phyloP scores from a whole-genome alignment of 2,888 invertebrate genomes.

The Mesorhabditis sp. region DNA sequence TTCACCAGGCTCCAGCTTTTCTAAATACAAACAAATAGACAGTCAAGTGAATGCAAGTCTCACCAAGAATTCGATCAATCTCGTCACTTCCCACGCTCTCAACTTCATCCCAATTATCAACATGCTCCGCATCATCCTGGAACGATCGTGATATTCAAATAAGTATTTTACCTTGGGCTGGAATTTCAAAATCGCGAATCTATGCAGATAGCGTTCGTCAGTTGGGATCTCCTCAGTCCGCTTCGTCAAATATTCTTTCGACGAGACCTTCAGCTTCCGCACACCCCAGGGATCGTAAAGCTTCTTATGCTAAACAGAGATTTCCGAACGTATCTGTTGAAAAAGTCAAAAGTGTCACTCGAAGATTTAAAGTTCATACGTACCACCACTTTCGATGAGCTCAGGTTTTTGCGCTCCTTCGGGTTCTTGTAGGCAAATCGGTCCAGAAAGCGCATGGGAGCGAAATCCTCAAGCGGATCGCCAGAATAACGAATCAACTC shows the following conservation, averaged over 20 bases:
- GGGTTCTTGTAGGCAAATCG: conserved; percentile 89
- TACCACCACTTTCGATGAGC: not conserved
- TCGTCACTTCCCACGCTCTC: conserved; percentile 77
- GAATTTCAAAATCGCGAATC: conserved; percentile 53
- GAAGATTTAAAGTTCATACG: not conserved
- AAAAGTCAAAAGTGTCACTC: not conserved
- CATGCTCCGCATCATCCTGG: conserved; percentile 41
- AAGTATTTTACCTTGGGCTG: conserved; percentile 19
- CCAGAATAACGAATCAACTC: conserved; percentile 72
- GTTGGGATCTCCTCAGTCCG: conserved; percentile 71
- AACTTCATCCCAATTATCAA: conserved; percentile 68
- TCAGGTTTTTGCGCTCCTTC: conserved; percentile 56
- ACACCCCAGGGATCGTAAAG: conserved; percentile 44
- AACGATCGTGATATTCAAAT: not conserved
- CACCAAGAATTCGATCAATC: conserved; percentile 70
- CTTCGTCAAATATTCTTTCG: conserved; percentile 49
- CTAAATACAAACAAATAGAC: conserved; percentile 13
- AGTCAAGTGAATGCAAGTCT: conserved; percentile 9
- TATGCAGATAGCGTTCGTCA: conserved; percentile 81
- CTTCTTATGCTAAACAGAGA: conserved; percentile 27
- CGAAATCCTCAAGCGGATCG: conserved; percentile 88
- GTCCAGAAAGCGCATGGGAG: conserved; percentile 83
- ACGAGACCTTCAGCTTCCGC: conserved; percentile 34
- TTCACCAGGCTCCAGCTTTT: conserved; percentile 60
- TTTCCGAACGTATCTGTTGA: not conserved